A percentile compares a stretch with the other conserved stretches of the same genome.
Conservation (phyloP, 1,140 invertebrate genomes). For the Cyclina sinensis region DNA sequence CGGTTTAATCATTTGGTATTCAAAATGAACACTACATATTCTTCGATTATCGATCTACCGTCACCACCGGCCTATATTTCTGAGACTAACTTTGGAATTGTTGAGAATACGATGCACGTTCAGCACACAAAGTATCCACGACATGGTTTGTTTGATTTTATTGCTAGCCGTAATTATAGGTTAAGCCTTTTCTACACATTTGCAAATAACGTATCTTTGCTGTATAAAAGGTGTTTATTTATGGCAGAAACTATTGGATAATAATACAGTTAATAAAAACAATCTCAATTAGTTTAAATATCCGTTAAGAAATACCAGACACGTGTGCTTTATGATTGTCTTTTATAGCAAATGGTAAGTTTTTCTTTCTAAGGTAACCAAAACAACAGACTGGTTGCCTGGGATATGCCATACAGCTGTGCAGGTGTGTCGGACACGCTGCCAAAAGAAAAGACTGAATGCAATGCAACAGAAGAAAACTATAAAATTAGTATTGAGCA, state of each 20-base stretch:
- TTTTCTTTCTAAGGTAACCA: background rate
- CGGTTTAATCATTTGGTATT: background rate
- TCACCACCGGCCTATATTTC: background rate
- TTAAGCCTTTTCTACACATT: no score
- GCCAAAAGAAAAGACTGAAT: background rate
- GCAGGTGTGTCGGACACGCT: background rate
- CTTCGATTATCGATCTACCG: background rate
- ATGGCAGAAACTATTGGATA: no score
- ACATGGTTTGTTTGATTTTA: background rate
- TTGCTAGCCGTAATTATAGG: no score
- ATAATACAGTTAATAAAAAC: no score
- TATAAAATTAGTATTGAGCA: constrained; percentile 18
- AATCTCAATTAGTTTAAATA: no score
- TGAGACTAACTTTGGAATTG: background rate
- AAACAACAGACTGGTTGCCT: background rate
- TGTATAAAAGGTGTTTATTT: no score
- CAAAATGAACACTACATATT: background rate
- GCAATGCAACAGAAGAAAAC: background rate
- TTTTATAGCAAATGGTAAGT: no score
- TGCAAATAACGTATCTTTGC: no score
- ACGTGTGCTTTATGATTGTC: no score
- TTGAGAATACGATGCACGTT: background rate
- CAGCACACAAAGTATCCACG: constrained; percentile 8
- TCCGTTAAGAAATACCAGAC: no score
- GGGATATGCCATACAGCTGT: background rate